phyloP scores from a whole-genome alignment of 2,888 invertebrate genomes.

The Leptopterna dolabrata region DNA sequence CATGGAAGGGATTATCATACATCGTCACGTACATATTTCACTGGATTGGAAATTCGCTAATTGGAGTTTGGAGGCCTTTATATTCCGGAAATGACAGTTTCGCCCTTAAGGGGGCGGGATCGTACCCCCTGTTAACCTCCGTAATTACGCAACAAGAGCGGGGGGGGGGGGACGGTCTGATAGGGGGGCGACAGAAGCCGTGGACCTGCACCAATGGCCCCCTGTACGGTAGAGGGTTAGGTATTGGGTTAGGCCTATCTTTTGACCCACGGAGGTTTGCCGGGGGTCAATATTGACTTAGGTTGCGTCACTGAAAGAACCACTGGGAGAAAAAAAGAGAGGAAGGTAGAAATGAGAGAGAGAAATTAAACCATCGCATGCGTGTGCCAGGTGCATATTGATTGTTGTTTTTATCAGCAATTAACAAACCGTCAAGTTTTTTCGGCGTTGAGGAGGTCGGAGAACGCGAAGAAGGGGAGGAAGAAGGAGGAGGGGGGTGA shows the following conservation, averaged over 20 bases:
- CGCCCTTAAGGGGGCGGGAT: neutral
- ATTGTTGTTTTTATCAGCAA: slow-evolving; percentile 47
- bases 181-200: slow-evolving; percentile 23
- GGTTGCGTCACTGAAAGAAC: slow-evolving; percentile 27
- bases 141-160: slow-evolving; percentile 43
- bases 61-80: neutral
- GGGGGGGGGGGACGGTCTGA: neutral
- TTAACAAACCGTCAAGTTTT: slow-evolving; percentile 16
- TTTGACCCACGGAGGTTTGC: slow-evolving; percentile 20
- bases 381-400: slow-evolving; percentile 53
- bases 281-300: slow-evolving; percentile 40
- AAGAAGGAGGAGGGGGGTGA: too few relatives aligned
- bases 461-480: too few relatives aligned
- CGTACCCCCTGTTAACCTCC: slow-evolving; percentile 28
- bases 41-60: too few relatives aligned
- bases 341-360: slow-evolving; percentile 6
- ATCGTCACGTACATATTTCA: too few relatives aligned
- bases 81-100: slow-evolving; percentile 17
- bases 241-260: slow-evolving; percentile 19
- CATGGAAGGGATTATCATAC: too few relatives aligned
- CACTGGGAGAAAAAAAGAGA: neutral
- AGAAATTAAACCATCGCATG: slow-evolving; percentile 52
- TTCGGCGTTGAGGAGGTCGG: neutral
- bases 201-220: slow-evolving; percentile 17
- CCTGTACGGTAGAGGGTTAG: neutral